Evolutionary conservation across 2,888 invertebrate genomes (phyloP), one percentile per base, ranked within the genome.

Genomic region (Hedychridium roseum): DNA sequence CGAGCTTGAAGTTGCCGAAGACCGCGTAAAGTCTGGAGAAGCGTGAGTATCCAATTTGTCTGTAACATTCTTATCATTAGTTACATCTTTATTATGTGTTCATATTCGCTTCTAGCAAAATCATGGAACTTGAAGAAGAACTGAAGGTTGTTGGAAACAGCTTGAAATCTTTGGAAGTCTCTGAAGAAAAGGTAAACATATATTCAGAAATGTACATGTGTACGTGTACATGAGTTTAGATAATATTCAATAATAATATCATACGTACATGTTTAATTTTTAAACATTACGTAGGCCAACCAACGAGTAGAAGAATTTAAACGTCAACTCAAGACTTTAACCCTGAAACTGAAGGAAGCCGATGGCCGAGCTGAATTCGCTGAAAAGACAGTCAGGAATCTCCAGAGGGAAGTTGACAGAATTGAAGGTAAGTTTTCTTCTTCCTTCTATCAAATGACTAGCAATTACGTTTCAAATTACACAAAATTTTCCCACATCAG

Each of bases 321-420:
- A 84, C 92, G 94, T 77, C 97, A 97, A 83, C 88, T 97, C 84
- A 97, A 97, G 86, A 92, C 92, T 79, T 86, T 96, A 80, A 92
- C 94, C 72, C 86, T 89, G 79, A 94, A 95, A 82, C 88, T 97
- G 82, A 97, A 97, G 90, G 96, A 97, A 86, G 98, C 99, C 74
- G 99, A 99, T 83, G 97, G 97, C 76, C 94, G 99, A 78, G 99
- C 99, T 74, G 97, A 99, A 82, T 99, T 92, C 84, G 99, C 99
- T 73, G 99, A 99, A 83, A 95, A 99, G 87, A 97, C 97, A 76
- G 99, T 99, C 80, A 98, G 99, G 90, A 99, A 99, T 85, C 88
- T 99, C 81, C 99, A 99, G 87, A 99, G 99, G 90, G 99, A 99
- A 83, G 99, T 99, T 83, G 99, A 99, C 90, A 94, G 98, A 91